Percentiles rank a stretch among this genome's conserved stretches.
Evolutionary conservation across 2,113 vertebrate genomes (phyloP).

Genomic region (Poecile atricapillus): DNA sequence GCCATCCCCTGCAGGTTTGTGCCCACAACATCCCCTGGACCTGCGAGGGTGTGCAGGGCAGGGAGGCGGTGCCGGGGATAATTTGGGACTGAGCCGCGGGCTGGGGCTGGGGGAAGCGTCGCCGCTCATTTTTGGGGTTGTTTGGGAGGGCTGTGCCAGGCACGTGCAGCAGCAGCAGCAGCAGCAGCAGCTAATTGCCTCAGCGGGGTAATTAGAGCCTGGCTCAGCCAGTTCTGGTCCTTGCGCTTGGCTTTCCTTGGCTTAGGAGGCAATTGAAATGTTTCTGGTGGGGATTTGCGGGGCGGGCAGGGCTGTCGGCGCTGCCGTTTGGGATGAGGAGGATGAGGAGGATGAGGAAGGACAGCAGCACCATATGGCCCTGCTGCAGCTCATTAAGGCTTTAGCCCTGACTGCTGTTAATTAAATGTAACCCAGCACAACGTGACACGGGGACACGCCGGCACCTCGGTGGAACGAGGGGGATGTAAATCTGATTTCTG

Average conservation of each 20-base stretch:
- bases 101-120: background rate
- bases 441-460: background rate
- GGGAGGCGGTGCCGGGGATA: background rate
- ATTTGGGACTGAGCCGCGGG: background rate
- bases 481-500: background rate
- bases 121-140: background rate
- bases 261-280: background rate
- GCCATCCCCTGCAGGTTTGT: background rate
- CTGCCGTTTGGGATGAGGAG: background rate
- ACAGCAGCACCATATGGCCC: background rate
- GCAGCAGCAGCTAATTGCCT: background rate
- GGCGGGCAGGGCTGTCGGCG: background rate
- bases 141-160: background rate
- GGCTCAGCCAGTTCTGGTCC: background rate
- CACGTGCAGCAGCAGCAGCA: background rate
- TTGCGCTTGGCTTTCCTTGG: background rate
- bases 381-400: background rate
- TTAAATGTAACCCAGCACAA: background rate
- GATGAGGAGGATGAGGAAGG: background rate
- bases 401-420: background rate
- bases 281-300: background rate
- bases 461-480: background rate
- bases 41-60: fast-evolving
- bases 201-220: background rate
- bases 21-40: fast-evolving